Evolutionary conservation across 2,888 invertebrate genomes (phyloP).

Genomic region (Urechis unicinctus): DNA sequence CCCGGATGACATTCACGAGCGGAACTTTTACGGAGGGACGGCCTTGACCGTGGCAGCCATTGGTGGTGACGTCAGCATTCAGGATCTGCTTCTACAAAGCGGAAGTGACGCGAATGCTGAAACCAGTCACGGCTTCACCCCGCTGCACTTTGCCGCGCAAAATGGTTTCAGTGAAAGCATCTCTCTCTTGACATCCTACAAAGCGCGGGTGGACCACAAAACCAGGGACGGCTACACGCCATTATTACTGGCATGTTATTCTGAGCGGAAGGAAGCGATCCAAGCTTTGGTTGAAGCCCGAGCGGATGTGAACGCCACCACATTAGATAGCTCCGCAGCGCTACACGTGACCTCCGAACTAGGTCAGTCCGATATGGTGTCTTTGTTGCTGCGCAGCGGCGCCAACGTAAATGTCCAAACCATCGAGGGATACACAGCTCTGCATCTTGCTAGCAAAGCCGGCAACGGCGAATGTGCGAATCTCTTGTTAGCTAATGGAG

Average conservation of each 20-base stretch:
- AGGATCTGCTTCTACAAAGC: neutral
- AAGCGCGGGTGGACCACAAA: no score
- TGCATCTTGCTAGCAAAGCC: no score
- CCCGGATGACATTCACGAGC: slow-evolving; percentile 6
- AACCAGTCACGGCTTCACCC: slow-evolving; percentile 14
- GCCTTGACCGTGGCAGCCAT: slow-evolving; percentile 15
- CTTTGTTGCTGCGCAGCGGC: neutral
- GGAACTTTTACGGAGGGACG: slow-evolving; percentile 18
- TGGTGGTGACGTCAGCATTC: slow-evolving; percentile 3
- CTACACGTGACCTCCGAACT: slow-evolving; percentile 1
- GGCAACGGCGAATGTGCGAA: no score
- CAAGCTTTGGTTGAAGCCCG: slow-evolving; percentile 3
- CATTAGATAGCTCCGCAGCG: slow-evolving; percentile 1
- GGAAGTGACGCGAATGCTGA: slow-evolving; percentile 14
- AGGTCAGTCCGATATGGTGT: neutral
- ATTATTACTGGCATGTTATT: slow-evolving; percentile 12
- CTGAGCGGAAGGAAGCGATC: slow-evolving; percentile 11
- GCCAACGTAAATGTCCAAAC: neutral
- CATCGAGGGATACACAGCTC: no score
- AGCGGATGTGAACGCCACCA: slow-evolving; percentile 8
- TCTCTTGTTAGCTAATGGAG: no score
- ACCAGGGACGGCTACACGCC: slow-evolving; percentile 12
- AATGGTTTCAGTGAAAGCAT: slow-evolving; percentile 8
- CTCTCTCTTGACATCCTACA: slow-evolving; percentile 1
- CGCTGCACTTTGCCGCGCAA: slow-evolving; percentile 19